Base-by-base conservation (phyloP, 2,113 vertebrate genomes). In the Neogobius melanostomus region DNA sequence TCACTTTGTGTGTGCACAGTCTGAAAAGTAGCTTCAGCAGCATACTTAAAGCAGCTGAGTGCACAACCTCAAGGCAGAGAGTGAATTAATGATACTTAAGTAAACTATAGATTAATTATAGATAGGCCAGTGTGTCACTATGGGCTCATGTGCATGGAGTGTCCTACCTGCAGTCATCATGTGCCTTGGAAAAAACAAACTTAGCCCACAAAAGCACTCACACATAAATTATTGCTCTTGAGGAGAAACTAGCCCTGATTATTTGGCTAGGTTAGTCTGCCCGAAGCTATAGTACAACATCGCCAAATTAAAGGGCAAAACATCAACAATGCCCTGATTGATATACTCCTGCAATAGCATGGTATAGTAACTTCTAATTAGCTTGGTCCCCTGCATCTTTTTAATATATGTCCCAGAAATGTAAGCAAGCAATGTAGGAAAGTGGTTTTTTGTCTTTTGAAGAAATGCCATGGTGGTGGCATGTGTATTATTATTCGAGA, bases 71-170 rank as follows among this genome's bases (percentile, higher is more conserved):
- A 11, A 8, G 77, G 86, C 77, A 45, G 68, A 11, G 64, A 68
- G 52, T 85, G 79, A 89, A 88, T 86, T 75, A 89, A 83, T 84
- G 81, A 87, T 85, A 82, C 79, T 82, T 83, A 86, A 87, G 80
- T 85, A 86, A 90, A 86, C 82, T 84, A 72, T 75, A 54, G 81
- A 85, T 90, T 85, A 82, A 89, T 89, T 85, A 85, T 88, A 79
- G 59, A 89, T 81, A 72, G 51, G 42, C 51, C 67, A 80, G 76
- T 78, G 76, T 87, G 82, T 84, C 69, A 74, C 79, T 56, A 56
- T 56, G 17, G 68, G 72, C 72, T 77, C 72, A 64, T 62, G 68
- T 64, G 53, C 71, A 74, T 72, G 69, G 65, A 68, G 52, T 52
- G 66, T 71, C 76, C 60, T 68, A 83, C 80, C 78, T 75, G 74